A percentile compares a stretch with the other conserved stretches of the same genome.
phyloP scores from a whole-genome alignment of 2,113 vertebrate genomes.

The Meles meles region DNA sequence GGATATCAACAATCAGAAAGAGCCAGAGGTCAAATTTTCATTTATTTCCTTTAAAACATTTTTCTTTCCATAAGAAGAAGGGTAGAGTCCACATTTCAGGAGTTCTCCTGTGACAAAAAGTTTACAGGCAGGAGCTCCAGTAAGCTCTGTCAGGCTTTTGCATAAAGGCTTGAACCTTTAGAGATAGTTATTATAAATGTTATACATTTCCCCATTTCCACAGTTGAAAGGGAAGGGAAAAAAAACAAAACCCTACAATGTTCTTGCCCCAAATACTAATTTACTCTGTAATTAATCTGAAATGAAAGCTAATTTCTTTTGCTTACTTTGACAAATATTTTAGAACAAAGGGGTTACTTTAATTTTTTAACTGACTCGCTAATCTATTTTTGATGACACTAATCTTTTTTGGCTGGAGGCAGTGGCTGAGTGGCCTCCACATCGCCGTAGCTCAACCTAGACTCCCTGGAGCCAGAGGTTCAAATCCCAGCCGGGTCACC shows the following conservation, averaged over 20 bases:
- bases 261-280: constrained; percentile 63
- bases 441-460: constrained; percentile 68
- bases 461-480: constrained; percentile 79
- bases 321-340: constrained; percentile 73
- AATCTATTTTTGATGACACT: constrained; percentile 77
- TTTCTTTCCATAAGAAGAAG: neutral
- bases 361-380: constrained; percentile 69
- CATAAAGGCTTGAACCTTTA: constrained; percentile 16
- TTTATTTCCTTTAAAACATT: constrained; percentile 21
- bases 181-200: constrained; percentile 48
- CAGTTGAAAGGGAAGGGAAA: neutral
- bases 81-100: constrained; percentile 1
- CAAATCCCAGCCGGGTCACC: constrained; percentile 72
- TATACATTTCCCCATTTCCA: constrained; percentile 34
- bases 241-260: neutral
- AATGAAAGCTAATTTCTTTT: constrained; percentile 76
- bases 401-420: constrained; percentile 75
- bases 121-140: constrained; percentile 33
- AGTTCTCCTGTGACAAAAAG: constrained; percentile 40
- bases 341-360: constrained; percentile 71
- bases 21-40: neutral
- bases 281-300: constrained; percentile 74
- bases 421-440: constrained; percentile 61
- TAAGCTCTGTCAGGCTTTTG: neutral
- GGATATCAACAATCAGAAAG: neutral